Evolutionary conservation across 2,797 vertebrate species (phyloP), one percentile per base, ranked within the genome.

Genomic region (Gymnothorax javanicus): DNA sequence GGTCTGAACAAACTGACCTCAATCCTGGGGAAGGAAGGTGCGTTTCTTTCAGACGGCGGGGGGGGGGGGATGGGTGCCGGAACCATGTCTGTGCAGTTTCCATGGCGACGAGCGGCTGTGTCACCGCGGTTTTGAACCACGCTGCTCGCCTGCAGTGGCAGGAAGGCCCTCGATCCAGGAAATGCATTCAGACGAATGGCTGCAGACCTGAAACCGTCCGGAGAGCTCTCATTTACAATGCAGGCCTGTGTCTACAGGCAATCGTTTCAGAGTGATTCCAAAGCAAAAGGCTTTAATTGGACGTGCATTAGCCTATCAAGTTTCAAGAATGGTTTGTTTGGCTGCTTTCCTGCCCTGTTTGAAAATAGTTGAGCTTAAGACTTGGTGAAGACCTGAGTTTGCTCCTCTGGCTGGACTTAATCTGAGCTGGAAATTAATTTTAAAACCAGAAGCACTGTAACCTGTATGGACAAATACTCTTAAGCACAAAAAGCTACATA

Each of bases 111-210:
- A 62, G 75, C 86, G 90, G 87, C 92, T 82, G 89, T 88, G 90
- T 93, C 92, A 91, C 82, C 87, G 92, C 89, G 92, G 91, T 91
- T 89, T 88, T 86, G 50, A 90, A 83, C 87, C 79, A 27, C 27
- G 90, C 85, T 12, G 62, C 90, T 88, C 92, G 89, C 85, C 90
- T 91, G 92, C 0, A 90, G 93, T 92, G 82, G 85, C 59, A 52
- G 57, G 33, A 59, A 59, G 52, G 8, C 13, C 54, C 56, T 54
- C 13, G 8, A 0, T 56, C 23, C 81, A 58, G 81, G 57, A 58
- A 27, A 13, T 5, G 27, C 81, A 23, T 7, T 7, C 7, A 8
- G 7, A 4, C 67, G 3, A 11, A 11, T 9, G n/a, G 8, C n/a
- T 71, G 67, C n/a, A 9, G 67, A 11, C 7, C 59, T 62, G 9